These are phyloP conservation scores for Megalops cyprinoides DNA, from an alignment of 2,797 vertebrate genomes.

Conservation along the genomic window DNA sequence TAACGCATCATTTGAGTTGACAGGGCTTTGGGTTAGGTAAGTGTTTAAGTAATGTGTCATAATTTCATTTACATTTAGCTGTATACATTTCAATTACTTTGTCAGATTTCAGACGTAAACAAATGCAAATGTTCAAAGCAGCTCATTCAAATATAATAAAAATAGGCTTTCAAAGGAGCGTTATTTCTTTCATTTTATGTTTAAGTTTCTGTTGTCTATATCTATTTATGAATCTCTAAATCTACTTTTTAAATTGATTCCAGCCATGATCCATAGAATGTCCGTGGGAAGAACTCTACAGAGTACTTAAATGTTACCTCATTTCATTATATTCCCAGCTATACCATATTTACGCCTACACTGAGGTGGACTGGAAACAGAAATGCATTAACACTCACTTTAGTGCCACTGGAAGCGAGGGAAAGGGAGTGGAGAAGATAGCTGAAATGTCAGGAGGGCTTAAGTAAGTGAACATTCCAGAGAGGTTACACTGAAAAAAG, in stretches of 20 bases:
- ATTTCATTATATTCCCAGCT: neutral
- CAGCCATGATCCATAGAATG: neutral
- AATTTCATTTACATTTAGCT: neutral
- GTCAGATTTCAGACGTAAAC: neutral
- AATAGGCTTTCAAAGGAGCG: too few species aligned
- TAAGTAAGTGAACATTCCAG: slow-evolving; percentile 15
- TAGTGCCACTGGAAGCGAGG: neutral
- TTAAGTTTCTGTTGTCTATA: too few species aligned
- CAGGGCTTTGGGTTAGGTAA: neutral
- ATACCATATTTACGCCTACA: neutral
- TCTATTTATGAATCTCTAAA: too few species aligned
- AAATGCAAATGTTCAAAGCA: too few species aligned
- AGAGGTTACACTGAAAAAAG: slow-evolving; percentile 9
- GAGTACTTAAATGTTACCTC: neutral
- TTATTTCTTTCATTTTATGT: too few species aligned
- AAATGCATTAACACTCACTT: neutral
- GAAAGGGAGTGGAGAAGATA: neutral
- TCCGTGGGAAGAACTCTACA: neutral
- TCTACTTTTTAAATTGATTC: too few species aligned
- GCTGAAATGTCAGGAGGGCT: neutral
- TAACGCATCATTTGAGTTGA: neutral
- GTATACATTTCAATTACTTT: neutral
- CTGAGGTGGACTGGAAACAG: neutral
- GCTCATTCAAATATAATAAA: too few species aligned
- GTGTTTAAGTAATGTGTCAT: neutral